Base-by-base conservation (phyloP, 2,888 invertebrate species). In the Iphiclides podalirius region DNA sequence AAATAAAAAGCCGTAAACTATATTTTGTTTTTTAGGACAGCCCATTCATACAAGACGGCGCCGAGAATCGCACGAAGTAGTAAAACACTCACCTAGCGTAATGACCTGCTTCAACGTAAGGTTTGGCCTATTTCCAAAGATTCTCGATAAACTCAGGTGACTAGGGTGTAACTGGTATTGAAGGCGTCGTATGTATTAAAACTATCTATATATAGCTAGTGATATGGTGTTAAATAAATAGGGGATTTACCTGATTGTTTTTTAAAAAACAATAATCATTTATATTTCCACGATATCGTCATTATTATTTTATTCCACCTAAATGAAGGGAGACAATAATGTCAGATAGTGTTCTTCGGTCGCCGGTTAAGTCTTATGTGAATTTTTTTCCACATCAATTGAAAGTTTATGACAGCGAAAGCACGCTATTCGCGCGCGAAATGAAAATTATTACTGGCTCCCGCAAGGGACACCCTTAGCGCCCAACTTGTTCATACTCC, bases 61-160 rank as follows among this genome's bases (percentile, higher is more conserved):
- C 35, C 14, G 13, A 33, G 12, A 11, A 12, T 23, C 26, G 16
- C 26, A 23, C 23, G 47, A 28, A 39, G 31, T 31, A 16, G 16
- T n/a, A n/a, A n/a, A n/a, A 20, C 23, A 14, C 37, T 34, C 47
- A 47, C 12, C 34, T 14, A 16, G 20, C n/a, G 8, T n/a, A 34
- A 7, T 23, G 9, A 20, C 12, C 26, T 43, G 34, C 16, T 17
- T 15, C 4, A 47, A 50, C 47, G 57, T 58, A 57, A 62, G 65
- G 60, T 57, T 54, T 47, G 70, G 64, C 65, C 70, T 61, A 67
- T 67, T 64, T 68, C 52, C 52, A 44, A 52, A 53, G 52, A 57
- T 62, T 61, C 43, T 59, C 61, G 52, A n/a, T n/a, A n/a, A n/a
- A n/a, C n/a, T n/a, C n/a, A n/a, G n/a, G n/a, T n/a, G n/a, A n/a